Evolutionary conservation across 2,113 vertebrate species (phyloP).

Genomic region (Aspidoscelis tigris): DNA sequence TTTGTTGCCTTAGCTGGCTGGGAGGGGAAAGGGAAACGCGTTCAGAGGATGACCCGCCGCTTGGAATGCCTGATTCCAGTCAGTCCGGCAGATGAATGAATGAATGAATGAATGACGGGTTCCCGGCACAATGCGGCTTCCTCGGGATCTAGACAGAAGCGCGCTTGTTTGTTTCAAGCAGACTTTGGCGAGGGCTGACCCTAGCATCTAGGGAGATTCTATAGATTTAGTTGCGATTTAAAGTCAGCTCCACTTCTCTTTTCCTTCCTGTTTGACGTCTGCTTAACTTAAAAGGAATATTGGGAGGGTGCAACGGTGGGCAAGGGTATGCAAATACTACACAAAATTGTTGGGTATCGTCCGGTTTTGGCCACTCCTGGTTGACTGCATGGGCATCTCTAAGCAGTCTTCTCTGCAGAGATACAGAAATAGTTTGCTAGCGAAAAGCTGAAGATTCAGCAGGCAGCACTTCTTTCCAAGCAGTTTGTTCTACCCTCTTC

Average conservation of each 20-base stretch:
- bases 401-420: no score
- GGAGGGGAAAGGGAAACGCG: background rate
- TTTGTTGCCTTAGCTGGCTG: background rate
- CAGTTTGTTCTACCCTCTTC: background rate
- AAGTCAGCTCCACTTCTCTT: background rate
- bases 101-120: background rate
- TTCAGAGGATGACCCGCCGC: background rate
- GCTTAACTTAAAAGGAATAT: background rate
- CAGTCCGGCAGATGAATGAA: background rate
- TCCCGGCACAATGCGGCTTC: slow-evolving; percentile 38
- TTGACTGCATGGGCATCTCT: no score
- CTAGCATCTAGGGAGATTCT: slow-evolving; percentile 18
- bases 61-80: background rate
- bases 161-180: background rate
- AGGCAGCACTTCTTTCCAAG: no score
- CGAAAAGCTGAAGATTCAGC: no score
- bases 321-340: background rate
- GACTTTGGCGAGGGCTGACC: background rate
- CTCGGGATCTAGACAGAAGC: background rate
- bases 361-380: no score
- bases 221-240: slow-evolving; percentile 20
- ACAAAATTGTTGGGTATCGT: background rate
- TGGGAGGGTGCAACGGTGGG: background rate
- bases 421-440: no score
- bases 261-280: background rate